These are phyloP conservation scores for Ectropis crepuscularia DNA, from an alignment of 2,888 invertebrate genomes.

Conservation along the genomic window DNA sequence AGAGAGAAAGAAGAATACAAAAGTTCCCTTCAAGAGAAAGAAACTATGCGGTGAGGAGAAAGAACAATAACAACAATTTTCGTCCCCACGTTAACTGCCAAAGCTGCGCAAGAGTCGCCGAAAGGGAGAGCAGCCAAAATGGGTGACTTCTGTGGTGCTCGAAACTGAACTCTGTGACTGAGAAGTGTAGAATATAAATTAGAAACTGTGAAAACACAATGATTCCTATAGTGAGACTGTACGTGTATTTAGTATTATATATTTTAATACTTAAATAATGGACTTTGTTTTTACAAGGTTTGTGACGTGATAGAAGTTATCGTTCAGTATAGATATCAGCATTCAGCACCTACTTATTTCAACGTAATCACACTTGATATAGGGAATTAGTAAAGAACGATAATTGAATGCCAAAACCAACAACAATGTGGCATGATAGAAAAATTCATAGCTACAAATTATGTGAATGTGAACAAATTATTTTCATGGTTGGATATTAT, in stretches of 20 bases:
- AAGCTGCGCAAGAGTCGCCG: slow-evolving; percentile 70
- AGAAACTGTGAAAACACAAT: slow-evolving; percentile 2
- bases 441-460: not conserved
- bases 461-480: not conserved
- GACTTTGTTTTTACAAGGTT: not conserved
- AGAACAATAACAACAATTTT: slow-evolving; percentile 77
- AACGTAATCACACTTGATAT: no score
- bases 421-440: no score
- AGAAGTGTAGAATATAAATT: slow-evolving; percentile 12
- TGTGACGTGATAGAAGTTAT: not conserved
- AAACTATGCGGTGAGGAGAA: slow-evolving; percentile 87
- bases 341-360: no score
- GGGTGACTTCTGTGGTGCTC: slow-evolving; percentile 45
- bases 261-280: not conserved
- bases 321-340: not conserved
- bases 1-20: slow-evolving; percentile 73
- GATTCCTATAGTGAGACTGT: slow-evolving; percentile 3
- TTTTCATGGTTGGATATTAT: no score
- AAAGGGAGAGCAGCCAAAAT: slow-evolving; percentile 60
- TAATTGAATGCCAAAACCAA: no score
- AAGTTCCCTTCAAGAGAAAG: slow-evolving; percentile 89
- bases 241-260: not conserved
- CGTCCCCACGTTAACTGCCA: slow-evolving; percentile 72
- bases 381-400: no score
- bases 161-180: slow-evolving; percentile 12